A percentile compares a stretch with the other conserved stretches of the same genome.
These are phyloP conservation scores for Parnassius glacialis DNA, from an alignment of 2,888 invertebrate species.

Conservation along the genomic window DNA sequence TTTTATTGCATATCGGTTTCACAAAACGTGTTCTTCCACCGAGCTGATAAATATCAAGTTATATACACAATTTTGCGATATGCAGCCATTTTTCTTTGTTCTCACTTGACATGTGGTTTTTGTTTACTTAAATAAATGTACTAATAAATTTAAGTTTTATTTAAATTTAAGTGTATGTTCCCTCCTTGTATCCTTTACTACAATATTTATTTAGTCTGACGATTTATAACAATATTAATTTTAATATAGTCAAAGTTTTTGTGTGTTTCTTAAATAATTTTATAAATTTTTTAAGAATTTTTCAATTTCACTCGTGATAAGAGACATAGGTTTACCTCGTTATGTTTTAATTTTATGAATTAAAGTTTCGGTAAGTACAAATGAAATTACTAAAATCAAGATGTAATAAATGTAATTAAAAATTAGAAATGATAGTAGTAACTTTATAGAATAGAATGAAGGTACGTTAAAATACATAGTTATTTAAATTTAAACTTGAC, in stretches of 20 bases:
- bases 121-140: slow-evolving; percentile 71
- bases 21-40: no score
- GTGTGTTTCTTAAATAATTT: slow-evolving; percentile 25
- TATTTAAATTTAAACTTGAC: slow-evolving; percentile 46
- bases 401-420: slow-evolving; percentile 66
- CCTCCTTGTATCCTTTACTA: slow-evolving; percentile 26
- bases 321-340: slow-evolving; percentile 26
- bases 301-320: slow-evolving; percentile 33
- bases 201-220: slow-evolving; percentile 13
- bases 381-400: slow-evolving; percentile 52
- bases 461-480: slow-evolving; percentile 53
- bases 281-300: slow-evolving; percentile 25
- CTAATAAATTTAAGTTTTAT: slow-evolving; percentile 71
- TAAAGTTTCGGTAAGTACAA: slow-evolving; percentile 62
- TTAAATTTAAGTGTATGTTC: slow-evolving; percentile 58
- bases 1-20: no score
- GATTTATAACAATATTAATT: slow-evolving; percentile 21
- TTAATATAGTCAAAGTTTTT: slow-evolving; percentile 15
- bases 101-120: slow-evolving; percentile 57
- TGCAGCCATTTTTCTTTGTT: slow-evolving; percentile 35
- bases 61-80: slow-evolving; percentile 25
- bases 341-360: slow-evolving; percentile 41
- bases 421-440: slow-evolving; percentile 38
- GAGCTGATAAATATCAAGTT: not conserved
- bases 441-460: slow-evolving; percentile 61